A percentile compares a stretch with the other conserved stretches of the same genome.
phyloP scores from a whole-genome alignment of 2,888 invertebrate genomes.

The Cryptus armator region DNA sequence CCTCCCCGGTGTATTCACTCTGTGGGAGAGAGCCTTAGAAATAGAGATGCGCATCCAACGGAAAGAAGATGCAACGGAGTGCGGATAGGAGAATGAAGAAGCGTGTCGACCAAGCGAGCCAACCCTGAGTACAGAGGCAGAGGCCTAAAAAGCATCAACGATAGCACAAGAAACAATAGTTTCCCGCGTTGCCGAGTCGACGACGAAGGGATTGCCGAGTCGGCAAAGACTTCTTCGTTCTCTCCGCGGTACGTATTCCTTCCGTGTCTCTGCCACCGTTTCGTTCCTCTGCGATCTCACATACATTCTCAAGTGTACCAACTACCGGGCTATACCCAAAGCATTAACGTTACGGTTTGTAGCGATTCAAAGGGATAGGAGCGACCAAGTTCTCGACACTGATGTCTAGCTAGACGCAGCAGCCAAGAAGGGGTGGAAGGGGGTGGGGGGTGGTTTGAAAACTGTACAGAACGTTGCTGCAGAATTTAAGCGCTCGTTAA shows the following conservation, averaged over 20 bases:
- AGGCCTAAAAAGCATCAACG: slow-evolving; percentile 45
- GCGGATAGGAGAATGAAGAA: slow-evolving; percentile 44
- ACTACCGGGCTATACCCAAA: slow-evolving; percentile 17
- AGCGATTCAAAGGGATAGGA: slow-evolving; percentile 7
- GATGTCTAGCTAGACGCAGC: slow-evolving; percentile 21
- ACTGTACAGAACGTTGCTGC: slow-evolving; percentile 58
- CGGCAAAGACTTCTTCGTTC: slow-evolving; percentile 60
- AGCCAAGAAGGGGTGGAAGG: background rate
- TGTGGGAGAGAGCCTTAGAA: background rate
- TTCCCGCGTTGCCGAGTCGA: slow-evolving; percentile 47
- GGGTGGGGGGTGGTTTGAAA: slow-evolving; percentile 42
- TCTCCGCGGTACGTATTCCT: slow-evolving; percentile 38
- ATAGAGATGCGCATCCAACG: background rate
- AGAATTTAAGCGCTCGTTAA: slow-evolving; percentile 72
- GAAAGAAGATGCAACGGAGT: slow-evolving; percentile 6
- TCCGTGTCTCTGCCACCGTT: slow-evolving; percentile 36
- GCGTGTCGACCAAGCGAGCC: slow-evolving; percentile 40
- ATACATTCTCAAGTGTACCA: slow-evolving; percentile 31
- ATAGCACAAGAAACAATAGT: slow-evolving; percentile 69
- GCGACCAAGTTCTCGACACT: background rate
- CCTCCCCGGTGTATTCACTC: slow-evolving; percentile 14
- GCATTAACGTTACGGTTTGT: background rate
- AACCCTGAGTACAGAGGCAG: slow-evolving; percentile 23
- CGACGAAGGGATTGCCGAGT: slow-evolving; percentile 59
- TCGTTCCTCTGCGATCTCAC: slow-evolving; percentile 34